Evolutionary conservation across 2,888 invertebrate species (phyloP).

Genomic region (Bursaphelenchus okinawaensis): DNA sequence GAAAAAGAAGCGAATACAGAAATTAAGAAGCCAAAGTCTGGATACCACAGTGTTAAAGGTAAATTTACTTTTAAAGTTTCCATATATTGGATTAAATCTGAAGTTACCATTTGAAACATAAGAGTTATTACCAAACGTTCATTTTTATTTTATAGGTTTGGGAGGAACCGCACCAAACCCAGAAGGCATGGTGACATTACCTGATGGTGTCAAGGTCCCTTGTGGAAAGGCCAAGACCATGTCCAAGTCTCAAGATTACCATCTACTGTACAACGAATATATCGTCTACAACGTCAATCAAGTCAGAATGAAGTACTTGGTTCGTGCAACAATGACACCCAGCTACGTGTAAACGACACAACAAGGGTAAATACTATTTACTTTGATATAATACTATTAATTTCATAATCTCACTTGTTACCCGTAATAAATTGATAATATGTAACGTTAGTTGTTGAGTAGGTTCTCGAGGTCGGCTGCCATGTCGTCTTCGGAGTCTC

Average conservation of each 20-base stretch:
- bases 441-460: not conserved
- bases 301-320: conserved; percentile 80
- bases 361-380: too few species aligned
- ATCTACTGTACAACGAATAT: conserved; percentile 57
- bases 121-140: too few species aligned
- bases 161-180: conserved; percentile 83
- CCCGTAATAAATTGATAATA: not conserved
- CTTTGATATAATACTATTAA: too few species aligned
- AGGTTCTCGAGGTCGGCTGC: not conserved
- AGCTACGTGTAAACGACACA: too few species aligned
- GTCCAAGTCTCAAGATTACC: conserved; percentile 8
- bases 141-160: conserved; percentile 60
- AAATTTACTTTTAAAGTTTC: not conserved
- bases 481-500: not conserved
- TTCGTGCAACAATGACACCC: conserved; percentile 59
- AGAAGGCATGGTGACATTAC: conserved; percentile 61
- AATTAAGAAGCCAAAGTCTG: conserved; percentile 72
- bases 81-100: conserved; percentile 1
- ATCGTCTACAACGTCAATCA: conserved; percentile 92
- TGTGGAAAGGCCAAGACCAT: conserved; percentile 53
- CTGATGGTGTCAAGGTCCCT: conserved; percentile 65
- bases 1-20: conserved; percentile 20
- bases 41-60: conserved; percentile 83
- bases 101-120: too few species aligned
- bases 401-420: not conserved